phyloP scores from a whole-genome alignment of 2,113 vertebrate species.

The Ahaetulla prasina region DNA sequence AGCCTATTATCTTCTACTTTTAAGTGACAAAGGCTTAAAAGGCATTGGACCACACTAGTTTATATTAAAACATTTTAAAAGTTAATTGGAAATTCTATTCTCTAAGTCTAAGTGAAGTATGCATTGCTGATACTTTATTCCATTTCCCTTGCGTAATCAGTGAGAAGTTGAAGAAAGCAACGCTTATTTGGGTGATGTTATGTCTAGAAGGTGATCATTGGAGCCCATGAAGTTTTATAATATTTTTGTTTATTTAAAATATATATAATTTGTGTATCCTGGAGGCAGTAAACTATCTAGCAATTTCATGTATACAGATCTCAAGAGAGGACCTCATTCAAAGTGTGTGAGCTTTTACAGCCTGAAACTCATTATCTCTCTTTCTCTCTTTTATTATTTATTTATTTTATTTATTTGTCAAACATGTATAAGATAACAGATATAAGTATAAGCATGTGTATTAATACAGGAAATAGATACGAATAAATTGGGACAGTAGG shows the following conservation, averaged over 20 bases:
- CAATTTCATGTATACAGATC: too few species aligned
- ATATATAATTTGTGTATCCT: too few species aligned
- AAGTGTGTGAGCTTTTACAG: too few species aligned
- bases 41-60: background rate
- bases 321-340: background rate
- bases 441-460: too few species aligned
- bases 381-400: too few species aligned
- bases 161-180: background rate
- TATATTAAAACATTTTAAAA: background rate
- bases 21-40: background rate
- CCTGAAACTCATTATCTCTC: too few species aligned
- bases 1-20: background rate
- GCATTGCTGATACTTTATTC: background rate
- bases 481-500: too few species aligned
- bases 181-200: background rate
- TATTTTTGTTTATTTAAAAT: background rate
- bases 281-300: too few species aligned
- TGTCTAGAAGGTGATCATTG: background rate
- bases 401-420: too few species aligned
- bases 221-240: too few species aligned
- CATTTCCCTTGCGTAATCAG: background rate
- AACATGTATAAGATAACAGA: too few species aligned
- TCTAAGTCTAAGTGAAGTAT: background rate
- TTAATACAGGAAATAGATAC: too few species aligned
- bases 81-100: background rate